A percentile compares a stretch with the other conserved stretches of the same genome.
phyloP scores from a whole-genome alignment of 2,888 invertebrate species.

The Leptopilina myrica region DNA sequence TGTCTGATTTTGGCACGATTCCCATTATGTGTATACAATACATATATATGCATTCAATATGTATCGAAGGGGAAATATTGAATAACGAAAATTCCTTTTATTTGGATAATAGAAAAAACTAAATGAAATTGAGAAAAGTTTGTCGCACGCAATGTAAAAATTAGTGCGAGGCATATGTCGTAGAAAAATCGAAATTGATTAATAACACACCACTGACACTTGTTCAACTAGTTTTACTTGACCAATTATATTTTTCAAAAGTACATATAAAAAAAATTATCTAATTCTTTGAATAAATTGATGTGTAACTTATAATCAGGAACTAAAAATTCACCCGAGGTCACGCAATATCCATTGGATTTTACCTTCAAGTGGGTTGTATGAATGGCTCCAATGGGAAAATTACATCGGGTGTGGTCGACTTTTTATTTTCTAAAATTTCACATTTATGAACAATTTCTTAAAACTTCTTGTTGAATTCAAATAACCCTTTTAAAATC shows the following conservation, averaged over 20 bases:
- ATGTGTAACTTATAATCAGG: background rate
- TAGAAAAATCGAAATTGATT: background rate
- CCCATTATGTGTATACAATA: background rate
- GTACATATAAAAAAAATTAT: background rate
- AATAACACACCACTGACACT: background rate
- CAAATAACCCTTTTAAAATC: background rate
- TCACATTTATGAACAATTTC: background rate
- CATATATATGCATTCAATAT: conserved; percentile 5
- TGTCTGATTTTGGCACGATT: conserved; percentile 6
- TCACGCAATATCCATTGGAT: conserved; percentile 21
- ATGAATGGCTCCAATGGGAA: conserved; percentile 19
- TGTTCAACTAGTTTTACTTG: background rate
- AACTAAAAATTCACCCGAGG: conserved; percentile 9
- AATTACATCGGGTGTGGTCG: conserved; percentile 23
- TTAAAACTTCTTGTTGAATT: background rate
- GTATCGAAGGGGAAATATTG: conserved; percentile 12
- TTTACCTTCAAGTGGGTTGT: conserved; percentile 19
- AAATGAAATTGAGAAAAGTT: background rate
- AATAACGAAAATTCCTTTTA: conserved; percentile 3
- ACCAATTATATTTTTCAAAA: background rate
- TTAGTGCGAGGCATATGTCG: background rate
- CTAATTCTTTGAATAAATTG: background rate
- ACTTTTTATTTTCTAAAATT: conserved; percentile 1
- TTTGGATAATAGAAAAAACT: background rate
- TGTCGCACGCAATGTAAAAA: background rate